Evolutionary conservation across 1,140 invertebrate genomes (phyloP).

Genomic region (Drosophila eugracilis): DNA sequence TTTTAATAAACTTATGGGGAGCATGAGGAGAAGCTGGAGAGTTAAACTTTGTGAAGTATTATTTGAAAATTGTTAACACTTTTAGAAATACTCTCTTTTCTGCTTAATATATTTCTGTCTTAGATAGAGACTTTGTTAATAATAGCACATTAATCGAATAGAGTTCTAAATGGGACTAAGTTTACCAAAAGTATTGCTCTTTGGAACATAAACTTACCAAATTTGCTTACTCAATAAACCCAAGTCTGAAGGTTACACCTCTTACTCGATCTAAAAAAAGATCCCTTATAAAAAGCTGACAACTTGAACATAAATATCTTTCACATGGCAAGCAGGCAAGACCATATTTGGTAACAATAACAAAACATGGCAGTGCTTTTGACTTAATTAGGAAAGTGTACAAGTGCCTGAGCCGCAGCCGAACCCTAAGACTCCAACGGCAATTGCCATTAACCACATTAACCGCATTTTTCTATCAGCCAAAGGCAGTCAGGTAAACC

Average conservation of each 20-base stretch:
- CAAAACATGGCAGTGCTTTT: constrained; percentile 45
- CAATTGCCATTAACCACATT: constrained; percentile 53
- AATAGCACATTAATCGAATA: too few relatives aligned
- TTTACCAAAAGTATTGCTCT: too few relatives aligned
- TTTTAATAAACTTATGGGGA: too few relatives aligned
- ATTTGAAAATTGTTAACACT: too few relatives aligned
- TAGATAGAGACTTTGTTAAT: too few relatives aligned
- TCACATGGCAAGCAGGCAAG: constrained; percentile 25
- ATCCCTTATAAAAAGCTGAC: constrained; percentile 2
- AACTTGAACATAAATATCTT: constrained; percentile 16
- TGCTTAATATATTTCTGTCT: too few relatives aligned
- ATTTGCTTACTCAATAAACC: too few relatives aligned
- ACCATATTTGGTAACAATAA: constrained; percentile 30
- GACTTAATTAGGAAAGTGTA: constrained; percentile 74
- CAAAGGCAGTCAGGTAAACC: constrained; percentile 30
- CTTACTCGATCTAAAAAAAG: constrained; percentile 40
- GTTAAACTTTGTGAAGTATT: too few relatives aligned
- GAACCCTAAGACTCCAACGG: constrained; percentile 37
- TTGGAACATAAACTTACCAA: too few relatives aligned
- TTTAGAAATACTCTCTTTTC: too few relatives aligned
- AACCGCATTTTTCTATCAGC: constrained; percentile 70
- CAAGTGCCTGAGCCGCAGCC: constrained; percentile 65
- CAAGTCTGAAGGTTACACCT: constrained; percentile 18
- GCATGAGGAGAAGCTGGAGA: too few relatives aligned
- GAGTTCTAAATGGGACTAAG: too few relatives aligned